These are phyloP conservation scores for Platycercus adscitus DNA, from an alignment of 2,113 vertebrate species.

Conservation along the genomic window DNA sequence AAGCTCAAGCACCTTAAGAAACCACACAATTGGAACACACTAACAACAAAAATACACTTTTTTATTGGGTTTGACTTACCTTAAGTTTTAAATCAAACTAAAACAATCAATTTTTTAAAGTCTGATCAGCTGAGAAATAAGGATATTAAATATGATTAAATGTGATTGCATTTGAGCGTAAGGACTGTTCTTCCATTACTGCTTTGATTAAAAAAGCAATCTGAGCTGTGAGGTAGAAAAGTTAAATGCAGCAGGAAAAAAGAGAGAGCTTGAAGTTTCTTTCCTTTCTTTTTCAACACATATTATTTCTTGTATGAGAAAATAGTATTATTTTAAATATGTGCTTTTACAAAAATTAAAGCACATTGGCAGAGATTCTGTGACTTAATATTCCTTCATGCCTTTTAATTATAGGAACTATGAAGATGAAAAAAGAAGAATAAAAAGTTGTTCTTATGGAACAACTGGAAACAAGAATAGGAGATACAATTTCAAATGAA, in stretches of 20 bases:
- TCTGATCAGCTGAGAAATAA: constrained; percentile 86
- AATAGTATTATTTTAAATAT: constrained; percentile 35
- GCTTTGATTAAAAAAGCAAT: constrained; percentile 85
- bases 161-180: constrained; percentile 80
- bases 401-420: constrained; percentile 61
- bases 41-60: constrained; percentile 56
- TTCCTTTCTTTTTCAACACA: constrained; percentile 14
- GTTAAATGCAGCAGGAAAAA: constrained; percentile 71
- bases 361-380: constrained; percentile 21
- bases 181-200: constrained; percentile 83
- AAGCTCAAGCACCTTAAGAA: neutral
- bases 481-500: constrained; percentile 59
- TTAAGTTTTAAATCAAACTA: constrained; percentile 76
- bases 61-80: constrained; percentile 63
- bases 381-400: constrained; percentile 35
- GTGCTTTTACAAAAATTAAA: constrained; percentile 17
- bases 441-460: constrained; percentile 44
- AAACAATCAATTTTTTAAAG: constrained; percentile 77
- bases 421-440: constrained; percentile 24
- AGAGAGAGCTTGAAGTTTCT: constrained; percentile 51
- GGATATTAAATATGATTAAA: constrained; percentile 86
- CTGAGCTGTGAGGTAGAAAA: constrained; percentile 81
- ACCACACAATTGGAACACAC: neutral
- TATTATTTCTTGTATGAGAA: constrained; percentile 42
- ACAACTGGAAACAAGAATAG: constrained; percentile 30